phyloP scores from a whole-genome alignment of 2,113 vertebrate genomes.

The Chaetodon trifascialis region DNA sequence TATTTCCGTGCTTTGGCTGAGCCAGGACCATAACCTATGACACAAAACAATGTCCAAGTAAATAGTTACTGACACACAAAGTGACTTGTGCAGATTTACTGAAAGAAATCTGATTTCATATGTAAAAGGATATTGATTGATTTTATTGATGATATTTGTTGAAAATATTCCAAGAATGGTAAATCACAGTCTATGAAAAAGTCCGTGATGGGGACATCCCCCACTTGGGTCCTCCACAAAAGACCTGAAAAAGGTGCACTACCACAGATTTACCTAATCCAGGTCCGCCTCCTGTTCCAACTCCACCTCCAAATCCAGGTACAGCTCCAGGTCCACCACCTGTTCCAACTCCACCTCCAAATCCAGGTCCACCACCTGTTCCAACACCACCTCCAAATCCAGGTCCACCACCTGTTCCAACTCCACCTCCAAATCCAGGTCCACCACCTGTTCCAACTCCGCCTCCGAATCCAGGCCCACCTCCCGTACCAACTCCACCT shows the following conservation, averaged over 20 bases:
- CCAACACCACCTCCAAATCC: conserved; percentile 40
- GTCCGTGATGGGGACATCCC: not conserved
- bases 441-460: conserved; percentile 35
- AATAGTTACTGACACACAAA: not conserved
- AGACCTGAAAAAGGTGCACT: not conserved
- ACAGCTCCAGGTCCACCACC: not conserved
- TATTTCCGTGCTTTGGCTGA: conserved; percentile 75
- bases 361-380: conserved; percentile 20
- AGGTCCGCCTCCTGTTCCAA: conserved; percentile 44
- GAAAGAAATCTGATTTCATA: not conserved
- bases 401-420: conserved; percentile 38
- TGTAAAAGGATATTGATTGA: not conserved
- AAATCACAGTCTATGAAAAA: not conserved
- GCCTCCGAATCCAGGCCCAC: conserved; percentile 35
- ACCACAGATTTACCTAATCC: conserved; percentile 40
- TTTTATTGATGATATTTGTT: not conserved
- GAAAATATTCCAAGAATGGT: not conserved
- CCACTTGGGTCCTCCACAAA: not conserved
- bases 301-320: conserved; percentile 56
- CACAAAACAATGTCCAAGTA: conserved; percentile 16
- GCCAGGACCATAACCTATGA: conserved; percentile 61
- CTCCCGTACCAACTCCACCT: conserved; percentile 43
- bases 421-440: conserved; percentile 46
- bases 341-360: conserved; percentile 42
- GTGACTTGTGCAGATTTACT: not conserved